Conservation (phyloP, 2,888 invertebrate species). For the Willowsia nigromaculata region DNA sequence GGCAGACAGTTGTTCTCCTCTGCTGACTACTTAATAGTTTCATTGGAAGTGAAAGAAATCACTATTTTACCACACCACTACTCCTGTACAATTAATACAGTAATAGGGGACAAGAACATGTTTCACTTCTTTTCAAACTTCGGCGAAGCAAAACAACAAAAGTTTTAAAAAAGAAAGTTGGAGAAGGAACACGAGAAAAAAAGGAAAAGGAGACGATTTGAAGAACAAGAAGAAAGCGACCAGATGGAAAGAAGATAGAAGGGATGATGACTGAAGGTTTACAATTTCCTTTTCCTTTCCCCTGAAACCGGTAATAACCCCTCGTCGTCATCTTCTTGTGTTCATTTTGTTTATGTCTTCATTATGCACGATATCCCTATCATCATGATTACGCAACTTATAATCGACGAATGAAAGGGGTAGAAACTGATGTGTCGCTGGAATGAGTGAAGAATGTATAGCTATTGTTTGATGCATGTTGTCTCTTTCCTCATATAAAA, state of each 20-base stretch:
- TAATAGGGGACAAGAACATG: neutral
- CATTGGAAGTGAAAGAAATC: slow-evolving; percentile 14
- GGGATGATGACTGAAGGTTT: neutral
- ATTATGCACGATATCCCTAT: neutral
- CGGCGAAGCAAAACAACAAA: too few species aligned
- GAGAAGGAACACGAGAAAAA: neutral
- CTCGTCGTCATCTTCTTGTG: slow-evolving; percentile 12
- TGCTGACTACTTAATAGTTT: neutral
- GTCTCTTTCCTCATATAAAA: too few species aligned
- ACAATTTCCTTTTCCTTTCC: slow-evolving; percentile 26
- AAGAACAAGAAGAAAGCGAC: neutral
- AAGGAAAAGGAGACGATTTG: neutral
- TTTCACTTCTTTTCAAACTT: neutral
- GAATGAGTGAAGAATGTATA: neutral
- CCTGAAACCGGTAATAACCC: slow-evolving; percentile 12
- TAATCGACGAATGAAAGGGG: slow-evolving; percentile 15
- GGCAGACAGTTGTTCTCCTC: neutral
- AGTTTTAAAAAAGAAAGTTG: neutral
- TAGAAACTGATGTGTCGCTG: neutral
- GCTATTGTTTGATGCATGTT: neutral
- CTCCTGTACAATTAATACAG: neutral
- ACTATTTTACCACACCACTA: neutral
- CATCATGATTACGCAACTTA: slow-evolving; percentile 9
- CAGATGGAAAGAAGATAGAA: neutral
- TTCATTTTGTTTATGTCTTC: slow-evolving; percentile 19